These are phyloP conservation scores for Drosophila littoralis DNA, from an alignment of 1,140 invertebrate genomes.

Conservation along the genomic window DNA sequence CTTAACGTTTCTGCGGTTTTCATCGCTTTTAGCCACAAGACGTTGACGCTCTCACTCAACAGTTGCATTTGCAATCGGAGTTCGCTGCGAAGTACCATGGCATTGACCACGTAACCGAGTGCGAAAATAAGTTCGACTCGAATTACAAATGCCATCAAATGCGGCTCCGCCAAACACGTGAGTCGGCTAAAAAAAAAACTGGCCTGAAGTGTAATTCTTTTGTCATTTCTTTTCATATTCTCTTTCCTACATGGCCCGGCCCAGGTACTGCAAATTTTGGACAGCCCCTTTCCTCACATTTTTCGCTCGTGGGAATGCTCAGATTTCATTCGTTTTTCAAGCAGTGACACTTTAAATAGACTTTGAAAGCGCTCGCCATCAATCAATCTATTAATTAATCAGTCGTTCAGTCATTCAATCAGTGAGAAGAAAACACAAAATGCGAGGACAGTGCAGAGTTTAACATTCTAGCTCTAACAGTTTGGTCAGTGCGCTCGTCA, in stretches of 20 bases:
- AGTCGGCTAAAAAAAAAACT: constrained; percentile 31
- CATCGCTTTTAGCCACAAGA: constrained; percentile 45
- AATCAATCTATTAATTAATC: not conserved
- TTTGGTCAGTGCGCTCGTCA: no score
- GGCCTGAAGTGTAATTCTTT: constrained; percentile 9
- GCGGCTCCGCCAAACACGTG: constrained; percentile 70
- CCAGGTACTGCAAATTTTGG: not conserved
- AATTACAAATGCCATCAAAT: constrained; percentile 66
- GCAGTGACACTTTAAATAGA: no score
- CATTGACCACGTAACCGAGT: constrained; percentile 82
- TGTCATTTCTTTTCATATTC: not conserved
- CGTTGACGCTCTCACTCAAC: constrained; percentile 62
- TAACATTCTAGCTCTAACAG: no score
- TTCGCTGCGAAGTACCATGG: constrained; percentile 43
- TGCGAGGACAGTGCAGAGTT: no score
- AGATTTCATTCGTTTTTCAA: no score
- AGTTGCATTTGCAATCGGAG: constrained; percentile 13
- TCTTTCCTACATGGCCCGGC: not conserved
- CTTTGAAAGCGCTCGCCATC: no score
- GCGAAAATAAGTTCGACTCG: constrained; percentile 62
- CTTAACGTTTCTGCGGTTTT: constrained; percentile 39
- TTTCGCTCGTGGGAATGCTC: no score
- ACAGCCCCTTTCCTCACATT: not conserved
- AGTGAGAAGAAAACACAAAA: no score
- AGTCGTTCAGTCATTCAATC: not conserved